Percentiles rank a stretch among this genome's conserved stretches.
Evolutionary conservation across 92 coral and sea anemone genomes (phyloP).

Genomic region (Umimayanthus kanabou): DNA sequence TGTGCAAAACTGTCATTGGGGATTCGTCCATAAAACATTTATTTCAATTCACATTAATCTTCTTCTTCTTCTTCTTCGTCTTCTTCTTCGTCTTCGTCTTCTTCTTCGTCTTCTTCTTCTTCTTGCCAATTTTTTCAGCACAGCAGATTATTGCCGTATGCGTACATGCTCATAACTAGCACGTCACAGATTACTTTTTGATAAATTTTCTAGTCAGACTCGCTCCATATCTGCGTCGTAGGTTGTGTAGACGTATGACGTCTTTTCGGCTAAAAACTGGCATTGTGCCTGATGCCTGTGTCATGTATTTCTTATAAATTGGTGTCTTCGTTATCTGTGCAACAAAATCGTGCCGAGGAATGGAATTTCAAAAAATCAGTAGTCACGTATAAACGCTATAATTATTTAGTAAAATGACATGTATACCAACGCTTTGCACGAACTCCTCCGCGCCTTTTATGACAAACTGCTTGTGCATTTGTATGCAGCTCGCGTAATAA

Average conservation of each 20-base stretch:
- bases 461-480: not conserved
- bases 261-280: not conserved
- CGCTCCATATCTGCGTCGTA: not conserved
- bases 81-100: too few species aligned
- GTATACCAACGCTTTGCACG: not conserved
- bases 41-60: not conserved
- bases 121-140: not conserved
- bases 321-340: not conserved
- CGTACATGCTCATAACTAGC: not conserved
- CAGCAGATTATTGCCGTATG: not conserved
- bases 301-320: not conserved
- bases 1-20: conserved; percentile 11
- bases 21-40: not conserved
- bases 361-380: not conserved
- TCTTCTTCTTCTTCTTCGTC: not conserved
- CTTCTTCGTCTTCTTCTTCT: not conserved
- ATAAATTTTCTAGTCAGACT: not conserved
- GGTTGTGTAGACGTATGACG: not conserved
- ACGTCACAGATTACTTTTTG: not conserved
- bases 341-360: not conserved
- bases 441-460: not conserved
- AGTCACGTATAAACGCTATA: not conserved
- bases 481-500: not conserved
- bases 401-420: not conserved
- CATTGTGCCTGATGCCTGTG: not conserved